Evolutionary conservation across 2,113 vertebrate genomes (phyloP), one percentile per base, ranked within the genome.

Genomic region (Alligator mississippiensis): DNA sequence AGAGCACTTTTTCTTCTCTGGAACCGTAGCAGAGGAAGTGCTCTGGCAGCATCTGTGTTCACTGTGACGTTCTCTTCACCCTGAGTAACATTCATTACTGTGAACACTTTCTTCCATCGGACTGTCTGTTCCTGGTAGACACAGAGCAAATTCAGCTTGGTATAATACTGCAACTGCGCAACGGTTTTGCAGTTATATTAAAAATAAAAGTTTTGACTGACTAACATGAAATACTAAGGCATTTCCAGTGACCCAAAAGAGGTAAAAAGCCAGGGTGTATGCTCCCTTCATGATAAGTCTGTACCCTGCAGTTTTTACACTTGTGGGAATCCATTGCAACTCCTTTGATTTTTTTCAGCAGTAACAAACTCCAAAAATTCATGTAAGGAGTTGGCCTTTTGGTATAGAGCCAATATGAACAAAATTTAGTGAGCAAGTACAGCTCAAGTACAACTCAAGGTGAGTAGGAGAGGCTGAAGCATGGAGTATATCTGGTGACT

Each of bases 331-430:
- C 30, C 30, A 38, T 27, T 16, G 22, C 5, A 79, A 62, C 22
- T 38, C 24, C 30, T 4, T 14, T 78, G 59, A 34, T 30, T 38
- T 47, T 38, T 47, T 79, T 79, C 59, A 61, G 9, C 11, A 61
- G 59, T 4, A 70, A 4, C 30, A 14, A 2, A 6, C 18, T 61
- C 18, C 70, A 81, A 84, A 84, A 90, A 9, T 9, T 7, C 3
- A 2, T 0, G 0, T 21, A 85, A 70, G 25, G 17, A 0, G 0
- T 62, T 89, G 59, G 62, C 15, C 62, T 92, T 3, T 11, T 62
- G 47, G 30, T 59, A 4, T 30, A 74, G 15, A 0, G 2, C 24
- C 0, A 15, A 64, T 61, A 3, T 14, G 25, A 30, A 19, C 14
- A 14, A 12, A 18, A 75, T 66, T 24, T 24, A 34, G 19, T 61